Evolutionary conservation across 1,140 invertebrate species (phyloP), one percentile per base, ranked within the genome.

Genomic region (Rhagoletis zephyria): DNA sequence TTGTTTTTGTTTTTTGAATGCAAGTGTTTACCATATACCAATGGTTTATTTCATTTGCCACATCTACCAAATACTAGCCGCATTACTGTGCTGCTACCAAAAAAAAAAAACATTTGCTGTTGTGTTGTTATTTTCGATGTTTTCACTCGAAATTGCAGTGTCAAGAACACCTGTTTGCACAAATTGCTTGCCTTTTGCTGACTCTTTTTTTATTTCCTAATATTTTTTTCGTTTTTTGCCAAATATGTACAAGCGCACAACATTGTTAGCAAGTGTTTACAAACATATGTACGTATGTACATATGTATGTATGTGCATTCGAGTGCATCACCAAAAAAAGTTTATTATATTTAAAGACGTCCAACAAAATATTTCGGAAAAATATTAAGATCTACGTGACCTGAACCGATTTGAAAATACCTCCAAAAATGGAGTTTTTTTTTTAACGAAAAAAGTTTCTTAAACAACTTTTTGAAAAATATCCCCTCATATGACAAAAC

Each of bases 101-200:
- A 7, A 45, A 81, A 30, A 30, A n/a, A 56, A 30, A n/a, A n/a
- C n/a, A 30, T 30, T 2, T 81, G 2, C 74, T 59, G 6, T 56
- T 81, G 4, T 81, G 16, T 59, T 56, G 74, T 81, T 81, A 81
- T 81, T 81, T 81, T 56, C 74, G 74, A 48, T 81, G 45, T 81
- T 59, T 81, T 81, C 74, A 81, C 74, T n/a, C 42, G n/a, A 81
- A 56, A 81, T 81, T 81, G 74, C 74, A 56, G 48, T 81, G 74
- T 81, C 48, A 59, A 56, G 74, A 81, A 81, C 74, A 81, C 74
- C 74, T 81, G 74, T 81, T 81, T 30, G 45, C 74, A 14, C 5
- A 6, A 56, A 81, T 81, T 81, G 74, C 42, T 81, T n/a, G 48
- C 9, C 51, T 30, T 51, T n/a, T 56, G 51, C 51, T 56, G 10